Base-by-base conservation (phyloP, 64 coral and sea anemone genomes). In the Astreopora myriophthalma region DNA sequence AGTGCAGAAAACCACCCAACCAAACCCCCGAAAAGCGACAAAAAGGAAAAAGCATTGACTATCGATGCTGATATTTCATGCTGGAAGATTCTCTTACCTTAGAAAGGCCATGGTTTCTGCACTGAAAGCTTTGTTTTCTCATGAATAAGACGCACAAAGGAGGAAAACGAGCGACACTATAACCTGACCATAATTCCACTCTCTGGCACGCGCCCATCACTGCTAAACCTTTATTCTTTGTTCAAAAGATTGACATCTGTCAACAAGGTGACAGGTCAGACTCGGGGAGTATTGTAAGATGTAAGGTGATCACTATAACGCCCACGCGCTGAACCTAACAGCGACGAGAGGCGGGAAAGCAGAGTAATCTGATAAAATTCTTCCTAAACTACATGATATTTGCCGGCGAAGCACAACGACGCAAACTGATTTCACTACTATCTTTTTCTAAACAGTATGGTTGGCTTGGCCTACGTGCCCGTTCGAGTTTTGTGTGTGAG, bases 191-290 rank as follows among this genome's bases (percentile, higher is more conserved):
- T 83, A 73, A 73, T 73, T 73, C 10, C 57, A 38, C 31, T 81
- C 79, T 83, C 20, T 83, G 79, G 79, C 79, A 83, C 79, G 79
- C 79, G 52, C 79, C 79, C 34, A 83, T 58, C 79, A n/a, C 34
- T 25, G 38, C 79, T 64, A 83, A 65, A 30, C 22, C 57, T 83
- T 83, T 83, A 64, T 83, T 62, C 52, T 64, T 83, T 83, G 79
- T 83, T 83, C 64, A 61, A 65, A 17, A 38, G 79, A 83, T 64
- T 65, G 79, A 83, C 79, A 65, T 11, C 32, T 83, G 79, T 83
- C 79, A 39, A 22, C 28, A 34, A 33, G 29, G 20, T 80, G 76
- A 60, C 76, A 80, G 76, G 14, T 58, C 5, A 24, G 57, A 25
- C 32, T 83, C 29, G 33, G 17, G 1, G 30, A 24, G n/a, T n/a